phyloP scores from a whole-genome alignment of 2,888 invertebrate species.

The Busseola fusca region DNA sequence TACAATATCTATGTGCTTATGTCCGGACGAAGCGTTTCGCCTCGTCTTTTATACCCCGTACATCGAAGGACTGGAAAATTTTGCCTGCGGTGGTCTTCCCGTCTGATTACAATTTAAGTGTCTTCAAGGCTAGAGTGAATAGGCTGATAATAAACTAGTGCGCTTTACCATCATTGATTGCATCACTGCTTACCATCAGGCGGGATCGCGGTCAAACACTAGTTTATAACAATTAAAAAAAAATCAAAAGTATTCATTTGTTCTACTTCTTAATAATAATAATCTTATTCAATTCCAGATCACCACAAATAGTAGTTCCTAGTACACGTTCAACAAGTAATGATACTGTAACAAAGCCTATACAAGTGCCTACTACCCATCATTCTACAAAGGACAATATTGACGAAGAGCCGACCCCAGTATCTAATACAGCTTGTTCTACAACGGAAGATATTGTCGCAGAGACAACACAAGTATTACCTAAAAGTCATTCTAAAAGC shows the following conservation, averaged over 20 bases:
- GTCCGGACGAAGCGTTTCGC: too few species aligned
- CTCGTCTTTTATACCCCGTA: too few species aligned
- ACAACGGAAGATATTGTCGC: not conserved
- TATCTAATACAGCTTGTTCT: not conserved
- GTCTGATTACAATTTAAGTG: too few species aligned
- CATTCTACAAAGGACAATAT: not conserved
- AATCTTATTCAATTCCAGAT: constrained; percentile 27
- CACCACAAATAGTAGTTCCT: constrained; percentile 4
- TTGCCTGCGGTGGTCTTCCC: too few species aligned
- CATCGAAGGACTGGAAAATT: too few species aligned
- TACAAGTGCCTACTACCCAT: not conserved
- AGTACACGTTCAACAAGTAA: not conserved
- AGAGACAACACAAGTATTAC: not conserved
- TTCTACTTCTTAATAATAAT: constrained; percentile 5
- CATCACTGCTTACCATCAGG: too few species aligned
- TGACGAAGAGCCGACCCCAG: not conserved
- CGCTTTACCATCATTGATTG: too few species aligned
- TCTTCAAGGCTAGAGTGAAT: too few species aligned
- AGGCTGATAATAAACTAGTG: too few species aligned
- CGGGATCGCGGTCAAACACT: too few species aligned
- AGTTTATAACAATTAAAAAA: too few species aligned
- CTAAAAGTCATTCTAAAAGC: not conserved
- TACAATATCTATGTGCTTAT: not conserved
- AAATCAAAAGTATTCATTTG: not conserved
- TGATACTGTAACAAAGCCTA: not conserved